phyloP scores from a whole-genome alignment of 2,113 vertebrate genomes.

The Sakesphorus luctuosus region DNA sequence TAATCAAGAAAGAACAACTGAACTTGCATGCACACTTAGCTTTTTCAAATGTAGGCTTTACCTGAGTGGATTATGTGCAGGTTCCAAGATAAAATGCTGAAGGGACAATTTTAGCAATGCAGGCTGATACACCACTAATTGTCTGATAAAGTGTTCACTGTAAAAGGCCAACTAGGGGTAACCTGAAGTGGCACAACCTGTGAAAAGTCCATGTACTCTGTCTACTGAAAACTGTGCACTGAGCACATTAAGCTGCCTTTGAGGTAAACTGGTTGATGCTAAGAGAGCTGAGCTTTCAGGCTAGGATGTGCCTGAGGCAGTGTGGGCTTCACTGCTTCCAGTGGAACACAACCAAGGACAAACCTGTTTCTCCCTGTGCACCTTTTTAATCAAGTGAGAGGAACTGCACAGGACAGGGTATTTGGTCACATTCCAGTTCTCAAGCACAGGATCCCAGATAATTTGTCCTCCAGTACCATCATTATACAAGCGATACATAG shows the following conservation, averaged over 20 bases:
- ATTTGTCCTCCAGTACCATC: neutral
- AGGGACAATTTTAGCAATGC: neutral
- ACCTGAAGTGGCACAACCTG: neutral
- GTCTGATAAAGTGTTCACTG: neutral
- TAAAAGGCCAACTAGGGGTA: neutral
- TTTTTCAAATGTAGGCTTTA: neutral
- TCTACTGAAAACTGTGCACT: fast-evolving
- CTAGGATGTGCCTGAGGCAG: neutral
- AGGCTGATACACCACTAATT: neutral
- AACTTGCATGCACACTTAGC: neutral
- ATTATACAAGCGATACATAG: fast-evolving
- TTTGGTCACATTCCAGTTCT: neutral
- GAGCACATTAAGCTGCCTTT: neutral
- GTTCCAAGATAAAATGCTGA: neutral
- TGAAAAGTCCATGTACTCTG: neutral
- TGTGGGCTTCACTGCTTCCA: neutral
- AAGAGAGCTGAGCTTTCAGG: fast-evolving
- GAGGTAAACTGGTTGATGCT: fast-evolving
- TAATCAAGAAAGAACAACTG: neutral
- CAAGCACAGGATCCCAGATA: neutral
- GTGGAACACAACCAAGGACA: neutral
- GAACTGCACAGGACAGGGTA: neutral
- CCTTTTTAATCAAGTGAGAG: neutral
- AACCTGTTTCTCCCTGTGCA: fast-evolving
- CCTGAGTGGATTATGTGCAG: neutral